phyloP scores from a whole-genome alignment of 2,888 invertebrate genomes.

The Acanthoscelides obtectus region DNA sequence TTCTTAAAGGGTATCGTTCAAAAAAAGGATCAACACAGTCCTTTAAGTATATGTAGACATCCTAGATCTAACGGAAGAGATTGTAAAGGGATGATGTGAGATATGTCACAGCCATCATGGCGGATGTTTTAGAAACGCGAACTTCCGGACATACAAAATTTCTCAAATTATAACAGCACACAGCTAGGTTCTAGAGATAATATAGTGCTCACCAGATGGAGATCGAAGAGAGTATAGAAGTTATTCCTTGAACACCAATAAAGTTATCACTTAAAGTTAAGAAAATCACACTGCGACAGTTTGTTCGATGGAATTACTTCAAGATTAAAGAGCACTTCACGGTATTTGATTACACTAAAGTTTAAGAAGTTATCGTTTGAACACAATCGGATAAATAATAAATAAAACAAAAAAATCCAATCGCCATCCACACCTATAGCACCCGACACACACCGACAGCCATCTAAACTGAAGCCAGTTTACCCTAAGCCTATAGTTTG shows the following conservation, averaged over 20 bases:
- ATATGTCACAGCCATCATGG: constrained; percentile 48
- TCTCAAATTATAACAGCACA: background rate
- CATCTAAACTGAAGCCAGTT: constrained; percentile 41
- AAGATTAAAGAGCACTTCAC: constrained; percentile 28
- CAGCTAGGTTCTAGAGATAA: constrained; percentile 1
- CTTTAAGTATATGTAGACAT: constrained; percentile 39
- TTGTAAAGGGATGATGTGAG: constrained; percentile 42
- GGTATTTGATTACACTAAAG: constrained; percentile 20
- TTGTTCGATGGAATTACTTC: background rate
- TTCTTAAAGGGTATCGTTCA: background rate
- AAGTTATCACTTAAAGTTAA: background rate
- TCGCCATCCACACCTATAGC: constrained; percentile 35
- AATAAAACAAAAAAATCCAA: constrained; percentile 41
- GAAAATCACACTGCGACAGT: background rate
- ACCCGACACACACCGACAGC: constrained; percentile 43
- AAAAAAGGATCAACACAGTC: constrained; percentile 34
- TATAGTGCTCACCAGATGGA: background rate
- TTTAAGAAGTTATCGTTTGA: constrained; percentile 10
- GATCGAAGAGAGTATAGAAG: background rate
- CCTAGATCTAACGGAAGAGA: constrained; percentile 36
- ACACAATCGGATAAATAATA: constrained; percentile 37
- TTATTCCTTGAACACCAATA: background rate
- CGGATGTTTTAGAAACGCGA: constrained; percentile 42
- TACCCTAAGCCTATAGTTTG: constrained; percentile 34
- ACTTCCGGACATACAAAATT: constrained; percentile 32